phyloP scores from a whole-genome alignment of 2,797 vertebrate genomes.

The Coilia nasus region DNA sequence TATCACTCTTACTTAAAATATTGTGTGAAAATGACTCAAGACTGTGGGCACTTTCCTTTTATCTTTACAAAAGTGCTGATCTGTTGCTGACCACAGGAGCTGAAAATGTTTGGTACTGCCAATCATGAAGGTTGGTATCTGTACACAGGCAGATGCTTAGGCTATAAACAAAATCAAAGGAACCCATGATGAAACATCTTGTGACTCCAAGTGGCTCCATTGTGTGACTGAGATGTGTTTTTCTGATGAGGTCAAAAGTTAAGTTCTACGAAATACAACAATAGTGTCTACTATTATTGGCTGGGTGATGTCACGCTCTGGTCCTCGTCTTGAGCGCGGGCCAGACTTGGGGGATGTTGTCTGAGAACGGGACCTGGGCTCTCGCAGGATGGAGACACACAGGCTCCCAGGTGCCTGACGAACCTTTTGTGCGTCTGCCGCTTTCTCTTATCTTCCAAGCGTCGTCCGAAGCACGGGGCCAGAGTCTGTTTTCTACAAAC shows the following conservation, averaged over 20 bases:
- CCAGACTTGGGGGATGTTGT: not conserved
- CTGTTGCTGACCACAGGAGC: not conserved
- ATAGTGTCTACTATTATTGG: constrained; percentile 28
- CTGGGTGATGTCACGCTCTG: constrained; percentile 28
- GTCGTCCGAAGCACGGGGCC: not conserved
- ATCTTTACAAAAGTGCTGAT: not conserved
- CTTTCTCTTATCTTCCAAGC: not conserved
- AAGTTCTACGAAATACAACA: constrained; percentile 14
- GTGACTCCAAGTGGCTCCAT: not conserved
- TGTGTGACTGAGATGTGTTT: constrained; percentile 8
- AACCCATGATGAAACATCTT: not conserved
- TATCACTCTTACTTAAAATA: not conserved
- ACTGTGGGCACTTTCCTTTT: not conserved
- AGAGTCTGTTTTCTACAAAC: not conserved
- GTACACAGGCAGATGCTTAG: not conserved
- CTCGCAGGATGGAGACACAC: constrained; percentile 17
- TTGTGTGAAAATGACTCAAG: not conserved
- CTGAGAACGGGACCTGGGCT: not conserved
- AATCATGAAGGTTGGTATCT: not conserved
- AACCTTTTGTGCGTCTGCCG: not conserved
- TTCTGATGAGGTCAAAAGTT: constrained; percentile 5
- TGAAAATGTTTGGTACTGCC: not conserved
- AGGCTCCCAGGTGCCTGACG: not conserved
- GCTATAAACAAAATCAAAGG: constrained; percentile 15
- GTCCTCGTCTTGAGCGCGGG: not conserved